These are phyloP conservation scores for Mus caroli DNA, from an alignment of 2,797 vertebrate genomes.

Conservation along the genomic window DNA sequence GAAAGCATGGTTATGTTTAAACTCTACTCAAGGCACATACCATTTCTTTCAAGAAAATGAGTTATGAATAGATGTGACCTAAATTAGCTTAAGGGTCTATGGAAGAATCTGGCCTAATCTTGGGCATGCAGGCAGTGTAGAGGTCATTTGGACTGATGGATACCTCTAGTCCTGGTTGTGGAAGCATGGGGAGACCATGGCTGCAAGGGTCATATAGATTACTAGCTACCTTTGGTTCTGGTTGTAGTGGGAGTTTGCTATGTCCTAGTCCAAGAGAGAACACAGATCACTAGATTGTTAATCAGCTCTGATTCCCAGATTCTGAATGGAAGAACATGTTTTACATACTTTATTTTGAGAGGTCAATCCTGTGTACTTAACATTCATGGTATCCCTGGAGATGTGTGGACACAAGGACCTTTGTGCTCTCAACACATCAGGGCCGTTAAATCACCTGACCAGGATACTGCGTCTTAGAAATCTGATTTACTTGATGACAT, in stretches of 20 bases:
- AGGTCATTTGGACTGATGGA: neutral
- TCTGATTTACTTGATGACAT: neutral
- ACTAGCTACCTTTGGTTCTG: neutral
- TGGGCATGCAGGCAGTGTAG: neutral
- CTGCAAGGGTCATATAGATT: neutral
- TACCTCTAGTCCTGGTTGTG: neutral
- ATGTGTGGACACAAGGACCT: neutral
- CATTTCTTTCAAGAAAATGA: neutral
- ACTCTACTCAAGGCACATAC: neutral
- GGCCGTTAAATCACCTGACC: neutral
- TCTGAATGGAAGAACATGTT: neutral
- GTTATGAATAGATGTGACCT: neutral
- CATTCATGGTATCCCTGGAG: neutral
- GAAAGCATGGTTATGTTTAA: neutral
- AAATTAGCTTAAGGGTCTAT: neutral
- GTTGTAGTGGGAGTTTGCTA: neutral
- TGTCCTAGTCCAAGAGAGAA: neutral
- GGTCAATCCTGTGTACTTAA: neutral
- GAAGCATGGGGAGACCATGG: neutral
- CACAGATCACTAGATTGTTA: neutral
- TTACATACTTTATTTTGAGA: neutral
- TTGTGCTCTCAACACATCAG: neutral
- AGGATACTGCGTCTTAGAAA: neutral
- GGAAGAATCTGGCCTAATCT: neutral
- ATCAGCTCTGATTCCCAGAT: neutral